These are phyloP conservation scores for Porites lobata DNA, from an alignment of 92 coral and sea anemone genomes.

Conservation along the genomic window DNA sequence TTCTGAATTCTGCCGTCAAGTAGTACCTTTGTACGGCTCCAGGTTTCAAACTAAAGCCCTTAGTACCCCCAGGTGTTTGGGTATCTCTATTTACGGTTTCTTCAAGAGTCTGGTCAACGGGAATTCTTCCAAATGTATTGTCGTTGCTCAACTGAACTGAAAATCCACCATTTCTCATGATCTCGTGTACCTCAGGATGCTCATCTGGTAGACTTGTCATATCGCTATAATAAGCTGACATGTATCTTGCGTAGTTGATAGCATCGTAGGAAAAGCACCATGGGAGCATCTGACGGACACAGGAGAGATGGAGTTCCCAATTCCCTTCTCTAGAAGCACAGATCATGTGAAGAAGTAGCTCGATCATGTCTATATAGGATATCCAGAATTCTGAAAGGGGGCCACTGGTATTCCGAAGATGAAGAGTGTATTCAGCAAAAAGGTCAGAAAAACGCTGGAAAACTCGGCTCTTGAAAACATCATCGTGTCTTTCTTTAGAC, in stretches of 20 bases:
- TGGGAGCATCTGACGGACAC: no score
- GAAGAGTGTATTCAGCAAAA: conserved; percentile 31
- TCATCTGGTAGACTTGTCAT: conserved; percentile 24
- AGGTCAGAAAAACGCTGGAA: conserved; percentile 34
- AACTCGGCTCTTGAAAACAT: conserved; percentile 44
- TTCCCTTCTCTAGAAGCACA: conserved; percentile 65
- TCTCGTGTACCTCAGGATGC: conserved; percentile 51
- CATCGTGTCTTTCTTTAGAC: conserved; percentile 51
- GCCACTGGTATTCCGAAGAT: conserved; percentile 34
- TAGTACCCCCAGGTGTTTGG: conserved; percentile 51
- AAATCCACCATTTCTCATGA: conserved; percentile 53
- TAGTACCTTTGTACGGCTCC: conserved; percentile 46
- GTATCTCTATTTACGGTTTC: conserved; percentile 53
- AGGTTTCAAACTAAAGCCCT: conserved; percentile 24
- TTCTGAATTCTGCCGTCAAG: conserved; percentile 48
- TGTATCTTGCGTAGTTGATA: no score
- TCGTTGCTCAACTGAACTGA: conserved; percentile 55
- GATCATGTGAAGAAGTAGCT: conserved; percentile 51
- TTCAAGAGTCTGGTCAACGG: conserved; percentile 64
- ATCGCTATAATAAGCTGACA: no score
- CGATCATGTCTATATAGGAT: conserved; percentile 62
- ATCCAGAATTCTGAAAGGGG: conserved; percentile 62
- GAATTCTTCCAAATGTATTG: conserved; percentile 60
- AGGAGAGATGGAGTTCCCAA: conserved; percentile 49
- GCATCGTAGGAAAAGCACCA: no score